These are phyloP conservation scores for Prenolepis imparis DNA, from an alignment of 2,888 invertebrate genomes.

Conservation along the genomic window DNA sequence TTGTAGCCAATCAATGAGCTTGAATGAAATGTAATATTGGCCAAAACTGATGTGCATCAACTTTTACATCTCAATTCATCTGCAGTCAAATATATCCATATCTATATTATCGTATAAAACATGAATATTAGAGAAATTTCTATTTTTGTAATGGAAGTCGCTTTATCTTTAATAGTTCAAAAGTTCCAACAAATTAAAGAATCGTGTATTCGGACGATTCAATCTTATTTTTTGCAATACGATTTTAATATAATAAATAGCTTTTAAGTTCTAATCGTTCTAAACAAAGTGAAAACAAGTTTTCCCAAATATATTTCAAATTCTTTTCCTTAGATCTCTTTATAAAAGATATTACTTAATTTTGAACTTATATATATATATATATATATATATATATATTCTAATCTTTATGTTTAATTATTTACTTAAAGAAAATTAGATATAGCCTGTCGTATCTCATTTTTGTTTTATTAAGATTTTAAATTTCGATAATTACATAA, in stretches of 20 bases:
- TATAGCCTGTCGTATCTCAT: background rate
- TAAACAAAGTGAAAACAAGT: background rate
- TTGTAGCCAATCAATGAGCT: too few relatives aligned
- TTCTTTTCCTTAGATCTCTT: background rate
- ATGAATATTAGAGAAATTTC: slow-evolving; percentile 5
- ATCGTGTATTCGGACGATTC: background rate
- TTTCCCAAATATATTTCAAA: background rate
- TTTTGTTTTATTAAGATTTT: background rate
- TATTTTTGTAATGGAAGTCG: slow-evolving; percentile 9
- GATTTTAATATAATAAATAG: background rate
- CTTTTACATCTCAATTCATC: slow-evolving; percentile 36
- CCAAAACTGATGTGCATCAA: slow-evolving; percentile 22
- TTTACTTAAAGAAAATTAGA: background rate
- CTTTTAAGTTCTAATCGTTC: background rate
- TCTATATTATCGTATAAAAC: slow-evolving; percentile 15
- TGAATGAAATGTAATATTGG: too few relatives aligned
- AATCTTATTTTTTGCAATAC: background rate
- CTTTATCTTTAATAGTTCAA: background rate
- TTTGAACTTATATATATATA: slow-evolving; percentile 7
- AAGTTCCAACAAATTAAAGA: background rate
- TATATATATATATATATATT: too few relatives aligned
- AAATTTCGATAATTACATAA: background rate
- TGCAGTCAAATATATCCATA: background rate
- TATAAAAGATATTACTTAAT: background rate
- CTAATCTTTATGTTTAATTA: background rate